These are phyloP conservation scores for Plusia festucae DNA, from an alignment of 2,888 invertebrate species.

Conservation along the genomic window DNA sequence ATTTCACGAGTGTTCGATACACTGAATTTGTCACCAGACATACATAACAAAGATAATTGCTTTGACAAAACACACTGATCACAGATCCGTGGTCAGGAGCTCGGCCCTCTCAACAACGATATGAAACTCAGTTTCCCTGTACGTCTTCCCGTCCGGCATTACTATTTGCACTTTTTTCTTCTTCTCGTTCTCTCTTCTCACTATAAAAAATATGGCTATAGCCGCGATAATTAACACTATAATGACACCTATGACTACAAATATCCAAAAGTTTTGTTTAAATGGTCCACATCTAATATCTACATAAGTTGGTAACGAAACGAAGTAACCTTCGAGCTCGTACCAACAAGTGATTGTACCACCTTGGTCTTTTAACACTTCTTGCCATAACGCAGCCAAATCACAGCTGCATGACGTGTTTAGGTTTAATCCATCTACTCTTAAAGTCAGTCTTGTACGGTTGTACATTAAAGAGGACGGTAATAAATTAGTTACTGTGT, in stretches of 20 bases:
- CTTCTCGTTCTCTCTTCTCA: constrained; percentile 86
- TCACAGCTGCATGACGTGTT: constrained; percentile 90
- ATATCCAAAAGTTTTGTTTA: constrained; percentile 85
- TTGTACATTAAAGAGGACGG: constrained; percentile 90
- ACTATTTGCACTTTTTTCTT: constrained; percentile 92
- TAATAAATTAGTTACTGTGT: constrained; percentile 88
- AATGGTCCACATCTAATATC: constrained; percentile 82
- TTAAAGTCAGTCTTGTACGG: constrained; percentile 86
- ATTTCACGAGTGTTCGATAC: constrained; percentile 56
- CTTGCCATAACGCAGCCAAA: constrained; percentile 78
- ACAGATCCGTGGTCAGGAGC: constrained; percentile 94
- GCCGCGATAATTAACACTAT: constrained; percentile 84
- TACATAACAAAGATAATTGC: constrained; percentile 59
- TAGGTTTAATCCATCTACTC: constrained; percentile 89
- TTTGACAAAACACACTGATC: constrained; percentile 57
- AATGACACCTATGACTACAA: constrained; percentile 82
- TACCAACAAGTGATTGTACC: constrained; percentile 83
- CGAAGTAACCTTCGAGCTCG: constrained; percentile 75
- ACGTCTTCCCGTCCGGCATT: constrained; percentile 94
- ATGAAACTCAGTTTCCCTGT: constrained; percentile 95
- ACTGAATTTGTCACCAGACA: constrained; percentile 41
- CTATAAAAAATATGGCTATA: constrained; percentile 83
- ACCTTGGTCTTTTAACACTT: constrained; percentile 75
- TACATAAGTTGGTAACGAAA: constrained; percentile 80
- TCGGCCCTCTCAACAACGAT: constrained; percentile 96